Percentiles rank a stretch among this genome's conserved stretches.
These are phyloP conservation scores for Mus spicilegus DNA, from an alignment of 2,113 vertebrate genomes.

Conservation along the genomic window DNA sequence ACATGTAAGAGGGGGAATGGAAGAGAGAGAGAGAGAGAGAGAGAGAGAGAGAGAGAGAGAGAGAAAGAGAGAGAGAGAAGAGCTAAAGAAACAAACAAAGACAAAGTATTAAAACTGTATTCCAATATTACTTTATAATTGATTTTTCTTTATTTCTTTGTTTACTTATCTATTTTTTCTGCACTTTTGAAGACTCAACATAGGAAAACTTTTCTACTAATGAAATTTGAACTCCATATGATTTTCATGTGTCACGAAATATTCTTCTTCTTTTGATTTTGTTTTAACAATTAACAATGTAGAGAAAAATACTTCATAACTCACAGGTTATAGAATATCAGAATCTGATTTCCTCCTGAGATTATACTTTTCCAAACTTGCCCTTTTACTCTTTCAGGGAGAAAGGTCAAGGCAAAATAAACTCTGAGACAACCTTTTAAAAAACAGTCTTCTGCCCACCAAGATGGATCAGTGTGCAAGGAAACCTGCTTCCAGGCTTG, in stretches of 20 bases:
- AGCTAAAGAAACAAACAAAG: background rate
- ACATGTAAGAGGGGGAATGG: background rate
- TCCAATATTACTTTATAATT: slow-evolving; percentile 23
- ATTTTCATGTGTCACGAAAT: slow-evolving; percentile 48
- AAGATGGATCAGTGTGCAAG: too few species aligned
- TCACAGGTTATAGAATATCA: background rate
- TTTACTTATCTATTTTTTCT: background rate
- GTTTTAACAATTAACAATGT: slow-evolving; percentile 28
- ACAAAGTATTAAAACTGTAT: background rate
- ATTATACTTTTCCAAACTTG: background rate
- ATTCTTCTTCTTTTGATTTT: slow-evolving; percentile 39
- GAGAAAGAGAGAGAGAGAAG: too few species aligned
- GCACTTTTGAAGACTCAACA: background rate
- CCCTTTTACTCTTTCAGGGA: background rate
- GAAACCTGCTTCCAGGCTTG: background rate
- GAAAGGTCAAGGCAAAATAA: slow-evolving; percentile 11
- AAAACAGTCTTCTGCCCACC: background rate
- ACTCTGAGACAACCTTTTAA: background rate
- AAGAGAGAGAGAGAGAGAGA: too few species aligned
- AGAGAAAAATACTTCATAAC: background rate
- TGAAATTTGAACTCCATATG: slow-evolving; percentile 21
- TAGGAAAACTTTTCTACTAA: slow-evolving; percentile 8
- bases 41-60: background rate
- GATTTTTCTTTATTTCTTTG: background rate
- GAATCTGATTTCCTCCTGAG: background rate